phyloP scores from a whole-genome alignment of 2,888 invertebrate species.

The Papilio gigon region DNA sequence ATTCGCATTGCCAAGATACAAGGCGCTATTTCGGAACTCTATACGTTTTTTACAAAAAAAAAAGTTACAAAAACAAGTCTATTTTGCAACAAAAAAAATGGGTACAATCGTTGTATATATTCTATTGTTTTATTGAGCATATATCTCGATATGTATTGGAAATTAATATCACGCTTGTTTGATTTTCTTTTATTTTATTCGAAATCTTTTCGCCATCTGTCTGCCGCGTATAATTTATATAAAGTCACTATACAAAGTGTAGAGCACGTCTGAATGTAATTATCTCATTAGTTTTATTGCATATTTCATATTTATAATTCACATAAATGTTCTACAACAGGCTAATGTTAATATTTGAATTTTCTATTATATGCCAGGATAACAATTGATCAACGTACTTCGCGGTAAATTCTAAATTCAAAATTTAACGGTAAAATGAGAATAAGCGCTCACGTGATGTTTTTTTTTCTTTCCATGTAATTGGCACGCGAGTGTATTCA shows the following conservation, averaged over 20 bases:
- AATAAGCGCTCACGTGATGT: not conserved
- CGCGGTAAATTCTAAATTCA: not conserved
- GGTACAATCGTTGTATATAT: too few species aligned
- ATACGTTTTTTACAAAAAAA: not conserved
- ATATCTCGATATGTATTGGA: not conserved
- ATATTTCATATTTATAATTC: not conserved
- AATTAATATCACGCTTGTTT: not conserved
- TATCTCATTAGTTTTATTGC: not conserved
- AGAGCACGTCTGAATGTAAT: not conserved
- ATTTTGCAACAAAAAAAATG: not conserved
- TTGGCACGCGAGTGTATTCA: too few species aligned
- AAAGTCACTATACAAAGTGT: not conserved
- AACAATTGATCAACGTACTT: conserved; percentile 19
- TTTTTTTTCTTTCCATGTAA: too few species aligned
- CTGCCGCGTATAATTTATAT: not conserved
- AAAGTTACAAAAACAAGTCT: too few species aligned
- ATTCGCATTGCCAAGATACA: conserved; percentile 19
- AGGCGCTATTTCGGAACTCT: not conserved
- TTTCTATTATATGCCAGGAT: conserved; percentile 2
- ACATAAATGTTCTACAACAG: not conserved
- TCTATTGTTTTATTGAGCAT: not conserved
- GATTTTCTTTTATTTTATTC: not conserved
- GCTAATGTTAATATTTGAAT: not conserved
- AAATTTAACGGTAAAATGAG: not conserved
- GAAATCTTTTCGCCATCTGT: not conserved